Evolutionary conservation across 2,888 invertebrate genomes (phyloP).

Genomic region (Amblyteles armatorius): DNA sequence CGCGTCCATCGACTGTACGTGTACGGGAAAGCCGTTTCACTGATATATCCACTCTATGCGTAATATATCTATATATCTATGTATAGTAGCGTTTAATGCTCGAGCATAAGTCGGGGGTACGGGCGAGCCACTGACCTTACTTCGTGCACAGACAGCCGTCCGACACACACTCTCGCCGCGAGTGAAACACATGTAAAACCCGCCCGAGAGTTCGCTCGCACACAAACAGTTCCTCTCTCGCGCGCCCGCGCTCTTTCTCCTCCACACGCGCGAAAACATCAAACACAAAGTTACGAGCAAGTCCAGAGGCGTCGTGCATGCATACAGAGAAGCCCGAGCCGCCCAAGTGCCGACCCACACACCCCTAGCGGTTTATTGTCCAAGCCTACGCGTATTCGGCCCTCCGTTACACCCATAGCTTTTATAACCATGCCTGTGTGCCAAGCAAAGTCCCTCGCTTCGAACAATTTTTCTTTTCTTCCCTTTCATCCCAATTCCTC

Average conservation of each 20-base stretch:
- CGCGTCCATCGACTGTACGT: constrained; percentile 22
- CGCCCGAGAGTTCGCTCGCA: constrained; percentile 13
- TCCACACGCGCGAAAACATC: not conserved
- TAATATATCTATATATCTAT: constrained; percentile 26
- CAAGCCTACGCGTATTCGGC: constrained; percentile 19
- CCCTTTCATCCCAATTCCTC: constrained; percentile 32
- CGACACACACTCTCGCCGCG: constrained; percentile 52
- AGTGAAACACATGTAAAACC: constrained; percentile 57
- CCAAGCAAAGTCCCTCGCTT: not conserved
- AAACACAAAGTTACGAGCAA: constrained; percentile 26
- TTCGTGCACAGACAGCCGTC: constrained; percentile 60
- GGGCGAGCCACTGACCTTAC: constrained; percentile 71
- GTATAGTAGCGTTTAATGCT: constrained; percentile 54
- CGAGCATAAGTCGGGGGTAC: constrained; percentile 53
- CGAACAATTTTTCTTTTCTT: not conserved
- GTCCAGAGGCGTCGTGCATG: constrained; percentile 18
- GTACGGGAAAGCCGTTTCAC: constrained; percentile 41
- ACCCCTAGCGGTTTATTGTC: constrained; percentile 17
- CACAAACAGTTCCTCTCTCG: not conserved
- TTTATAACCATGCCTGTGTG: not conserved
- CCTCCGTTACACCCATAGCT: constrained; percentile 7
- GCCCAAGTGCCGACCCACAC: constrained; percentile 21
- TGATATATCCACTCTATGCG: constrained; percentile 23
- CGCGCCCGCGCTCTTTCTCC: too few species aligned
- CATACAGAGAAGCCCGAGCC: constrained; percentile 16